Evolutionary conservation across 2,797 vertebrate genomes (phyloP).

Genomic region (Halcyon chelicuti): DNA sequence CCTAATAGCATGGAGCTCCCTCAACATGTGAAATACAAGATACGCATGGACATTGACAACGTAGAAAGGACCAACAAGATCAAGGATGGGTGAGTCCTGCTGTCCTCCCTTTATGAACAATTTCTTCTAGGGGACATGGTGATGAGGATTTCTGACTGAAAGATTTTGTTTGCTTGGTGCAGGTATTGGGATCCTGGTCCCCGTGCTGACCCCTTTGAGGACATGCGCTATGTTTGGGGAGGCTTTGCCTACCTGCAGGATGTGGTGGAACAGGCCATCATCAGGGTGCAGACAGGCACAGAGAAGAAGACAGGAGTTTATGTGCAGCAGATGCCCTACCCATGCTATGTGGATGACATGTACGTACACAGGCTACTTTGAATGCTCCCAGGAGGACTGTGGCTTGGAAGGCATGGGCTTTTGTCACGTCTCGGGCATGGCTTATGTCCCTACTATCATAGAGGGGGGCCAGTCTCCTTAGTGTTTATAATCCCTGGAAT

Average conservation of each 20-base stretch:
- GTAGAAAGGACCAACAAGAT: conserved; percentile 99
- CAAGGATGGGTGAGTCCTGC: conserved; percentile 88
- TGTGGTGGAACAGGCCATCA: conserved; percentile 94
- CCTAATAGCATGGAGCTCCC: conserved; percentile 86
- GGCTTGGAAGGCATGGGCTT: background rate
- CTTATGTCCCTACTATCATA: background rate
- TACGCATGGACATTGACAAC: conserved; percentile 98
- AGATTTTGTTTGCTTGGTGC: background rate
- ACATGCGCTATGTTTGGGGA: conserved; percentile 96
- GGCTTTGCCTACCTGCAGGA: conserved; percentile 97
- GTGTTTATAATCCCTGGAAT: background rate
- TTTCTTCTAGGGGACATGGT: background rate
- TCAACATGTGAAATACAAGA: conserved; percentile 93
- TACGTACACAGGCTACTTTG: conserved; percentile 73
- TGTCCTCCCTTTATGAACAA: background rate
- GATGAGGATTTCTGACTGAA: background rate
- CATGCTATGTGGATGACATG: conserved; percentile 97
- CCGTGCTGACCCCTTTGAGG: conserved; percentile 96
- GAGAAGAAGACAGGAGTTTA: conserved; percentile 93
- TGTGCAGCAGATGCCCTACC: conserved; percentile 98
- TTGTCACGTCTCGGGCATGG: background rate
- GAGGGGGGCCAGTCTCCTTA: background rate
- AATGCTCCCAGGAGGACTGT: background rate
- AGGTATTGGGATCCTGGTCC: conserved; percentile 99
- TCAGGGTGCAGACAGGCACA: conserved; percentile 89